Conservation (phyloP, 2,113 vertebrate genomes). For the Peucedramus taeniatus region DNA sequence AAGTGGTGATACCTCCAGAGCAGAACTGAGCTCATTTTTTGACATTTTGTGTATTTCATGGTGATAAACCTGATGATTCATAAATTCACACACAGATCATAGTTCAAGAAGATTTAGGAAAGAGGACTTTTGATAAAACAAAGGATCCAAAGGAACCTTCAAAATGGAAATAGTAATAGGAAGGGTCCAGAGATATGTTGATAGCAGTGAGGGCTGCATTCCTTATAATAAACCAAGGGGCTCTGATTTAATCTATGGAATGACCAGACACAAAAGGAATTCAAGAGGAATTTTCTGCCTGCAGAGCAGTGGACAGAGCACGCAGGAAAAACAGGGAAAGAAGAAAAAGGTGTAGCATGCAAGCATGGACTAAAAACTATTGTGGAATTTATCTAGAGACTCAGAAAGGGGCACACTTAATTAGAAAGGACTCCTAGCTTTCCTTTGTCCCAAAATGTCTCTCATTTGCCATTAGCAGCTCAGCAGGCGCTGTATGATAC, state of each 20-base stretch:
- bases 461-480: slow-evolving; percentile 13
- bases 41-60: not conserved
- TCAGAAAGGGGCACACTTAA: not conserved
- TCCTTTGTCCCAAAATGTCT: not conserved
- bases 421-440: not conserved
- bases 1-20: fast-evolving
- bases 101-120: not conserved
- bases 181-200: not conserved
- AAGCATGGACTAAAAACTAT: not conserved
- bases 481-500: slow-evolving; percentile 24
- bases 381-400: slow-evolving; percentile 1
- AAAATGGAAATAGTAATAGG: not conserved
- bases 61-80: not conserved
- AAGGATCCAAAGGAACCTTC: not conserved
- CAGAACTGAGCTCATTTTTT: not conserved
- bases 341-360: not conserved
- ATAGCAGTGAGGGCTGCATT: not conserved
- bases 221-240: not conserved
- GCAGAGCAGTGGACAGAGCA: not conserved
- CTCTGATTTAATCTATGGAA: slow-evolving; percentile 57
- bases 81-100: not conserved
- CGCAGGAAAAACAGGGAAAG: not conserved
- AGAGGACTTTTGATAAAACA: not conserved
- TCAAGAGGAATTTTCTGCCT: slow-evolving; percentile 38
- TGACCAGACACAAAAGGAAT: slow-evolving; percentile 62